phyloP scores from a whole-genome alignment of 2,888 invertebrate genomes.

The Sphinx pinastri region DNA sequence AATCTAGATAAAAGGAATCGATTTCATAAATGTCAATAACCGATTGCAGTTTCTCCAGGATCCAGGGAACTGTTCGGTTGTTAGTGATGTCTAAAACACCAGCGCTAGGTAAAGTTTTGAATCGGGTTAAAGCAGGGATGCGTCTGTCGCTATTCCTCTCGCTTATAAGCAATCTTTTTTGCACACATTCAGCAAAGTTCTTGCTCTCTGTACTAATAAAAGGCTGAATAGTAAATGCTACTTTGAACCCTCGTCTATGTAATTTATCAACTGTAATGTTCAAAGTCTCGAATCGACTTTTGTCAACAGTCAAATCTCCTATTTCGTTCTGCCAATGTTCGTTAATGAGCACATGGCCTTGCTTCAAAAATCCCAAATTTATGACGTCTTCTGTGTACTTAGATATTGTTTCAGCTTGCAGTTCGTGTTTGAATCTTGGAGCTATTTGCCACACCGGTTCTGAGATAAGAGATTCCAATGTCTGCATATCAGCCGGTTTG shows the following conservation, averaged over 20 bases:
- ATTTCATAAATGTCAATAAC: slow-evolving; percentile 90
- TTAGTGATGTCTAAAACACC: slow-evolving; percentile 95
- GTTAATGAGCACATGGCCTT: slow-evolving; percentile 91
- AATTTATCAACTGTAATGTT: slow-evolving; percentile 91
- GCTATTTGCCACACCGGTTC: slow-evolving; percentile 96
- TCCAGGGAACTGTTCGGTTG: slow-evolving; percentile 91
- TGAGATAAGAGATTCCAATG: slow-evolving; percentile 89
- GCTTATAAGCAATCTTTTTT: slow-evolving; percentile 89
- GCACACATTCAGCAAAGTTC: slow-evolving; percentile 92
- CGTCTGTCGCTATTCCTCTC: slow-evolving; percentile 90
- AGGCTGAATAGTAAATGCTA: slow-evolving; percentile 95
- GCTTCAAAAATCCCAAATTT: slow-evolving; percentile 89
- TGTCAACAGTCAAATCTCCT: slow-evolving; percentile 94
- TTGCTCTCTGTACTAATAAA: slow-evolving; percentile 94
- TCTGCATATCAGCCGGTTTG: slow-evolving; percentile 89
- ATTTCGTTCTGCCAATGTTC: slow-evolving; percentile 93
- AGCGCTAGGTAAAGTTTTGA: slow-evolving; percentile 91
- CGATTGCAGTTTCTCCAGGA: slow-evolving; percentile 87
- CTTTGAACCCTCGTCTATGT: slow-evolving; percentile 92
- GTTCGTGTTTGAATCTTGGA: slow-evolving; percentile 85
- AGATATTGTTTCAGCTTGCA: slow-evolving; percentile 88
- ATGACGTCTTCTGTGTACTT: slow-evolving; percentile 94
- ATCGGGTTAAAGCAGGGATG: slow-evolving; percentile 92
- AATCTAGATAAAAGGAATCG: slow-evolving; percentile 92
- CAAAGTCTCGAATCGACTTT: slow-evolving; percentile 89